Percentiles rank a stretch among this genome's conserved stretches.
phyloP scores from a whole-genome alignment of 2,113 vertebrate species.

The Pterocles orientalis region DNA sequence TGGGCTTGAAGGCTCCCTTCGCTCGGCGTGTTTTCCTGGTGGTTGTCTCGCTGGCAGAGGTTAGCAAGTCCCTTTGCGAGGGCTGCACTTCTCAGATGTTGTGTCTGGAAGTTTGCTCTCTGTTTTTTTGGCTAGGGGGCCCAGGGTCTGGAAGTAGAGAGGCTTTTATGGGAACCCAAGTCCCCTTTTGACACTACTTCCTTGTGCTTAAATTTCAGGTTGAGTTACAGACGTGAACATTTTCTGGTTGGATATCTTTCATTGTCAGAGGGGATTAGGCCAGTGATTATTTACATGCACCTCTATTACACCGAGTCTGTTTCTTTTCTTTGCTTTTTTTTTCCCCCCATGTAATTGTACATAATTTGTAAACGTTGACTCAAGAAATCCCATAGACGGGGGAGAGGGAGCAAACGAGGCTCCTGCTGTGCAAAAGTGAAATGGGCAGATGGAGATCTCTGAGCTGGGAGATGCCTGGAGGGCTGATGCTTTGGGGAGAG shows the following conservation, averaged over 20 bases:
- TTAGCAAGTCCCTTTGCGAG: constrained; percentile 1
- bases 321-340: constrained; percentile 38
- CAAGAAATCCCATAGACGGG: neutral
- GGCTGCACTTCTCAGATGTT: constrained; percentile 54
- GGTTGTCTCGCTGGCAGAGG: neutral
- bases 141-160: constrained; percentile 51
- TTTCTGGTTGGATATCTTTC: constrained; percentile 53
- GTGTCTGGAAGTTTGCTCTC: constrained; percentile 62
- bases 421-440: neutral
- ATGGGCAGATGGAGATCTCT: neutral
- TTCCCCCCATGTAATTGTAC: neutral
- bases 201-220: constrained; percentile 63
- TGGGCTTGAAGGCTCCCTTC: neutral
- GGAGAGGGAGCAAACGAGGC: neutral
- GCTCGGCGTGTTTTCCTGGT: neutral
- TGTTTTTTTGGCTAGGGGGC: constrained; percentile 55
- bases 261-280: constrained; percentile 69
- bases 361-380: neutral
- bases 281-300: constrained; percentile 66
- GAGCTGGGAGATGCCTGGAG: neutral
- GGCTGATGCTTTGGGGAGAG: neutral
- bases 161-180: constrained; percentile 63
- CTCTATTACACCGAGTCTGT: constrained; percentile 53
- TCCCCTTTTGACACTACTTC: constrained; percentile 71
- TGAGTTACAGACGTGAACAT: constrained; percentile 25